Evolutionary conservation across 2,113 vertebrate species (phyloP), one percentile per base, ranked within the genome.

Genomic region (Lepus americanus): DNA sequence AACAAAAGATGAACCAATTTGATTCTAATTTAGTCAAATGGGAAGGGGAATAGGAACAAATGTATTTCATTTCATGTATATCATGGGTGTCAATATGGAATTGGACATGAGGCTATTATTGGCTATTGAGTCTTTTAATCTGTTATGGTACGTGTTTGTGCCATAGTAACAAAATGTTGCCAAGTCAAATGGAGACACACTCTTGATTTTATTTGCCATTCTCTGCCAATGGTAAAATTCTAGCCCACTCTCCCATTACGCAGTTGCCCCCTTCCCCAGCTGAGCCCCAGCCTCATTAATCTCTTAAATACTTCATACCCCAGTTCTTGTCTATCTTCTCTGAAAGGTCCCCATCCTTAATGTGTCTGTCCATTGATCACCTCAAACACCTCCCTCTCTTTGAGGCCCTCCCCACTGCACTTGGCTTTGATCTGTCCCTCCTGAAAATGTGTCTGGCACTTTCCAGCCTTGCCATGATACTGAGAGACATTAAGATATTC

Each of bases 11-110:
- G 27, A 6, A 31, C 33, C 90, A 63, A 16, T 85, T 39, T 69
- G 64, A 94, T 85, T 95, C 87, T 87, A 53, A 89, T 80, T 89
- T 66, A 88, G 78, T 74, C 27, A 79, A 63, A 39, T 44, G 25
- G 2, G 51, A 73, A 44, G 36, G 23, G 22, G 51, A 63, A 19
- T 6, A 13, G 72, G 33, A 22, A 22, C 59, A 67, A n/a, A 73
- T 81, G 22, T 55, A 55, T 84, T 83, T 39, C 61, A 55, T 31
- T 76, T 63, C 69, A n/a, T 89, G 10, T 44, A 39, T 78, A 12
- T 87, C 61, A 69, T 31, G 6, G 39, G 31, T 77, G 20, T 92
- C 59, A 84, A 27, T 53, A 51, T 39, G 36, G 6, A 59, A 29
- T 49, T 55, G 59, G 70, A 51, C 29, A 20, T 17, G 53, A 83